Base-by-base conservation (phyloP, 2,797 vertebrate species). In the Harpagifer antarcticus region DNA sequence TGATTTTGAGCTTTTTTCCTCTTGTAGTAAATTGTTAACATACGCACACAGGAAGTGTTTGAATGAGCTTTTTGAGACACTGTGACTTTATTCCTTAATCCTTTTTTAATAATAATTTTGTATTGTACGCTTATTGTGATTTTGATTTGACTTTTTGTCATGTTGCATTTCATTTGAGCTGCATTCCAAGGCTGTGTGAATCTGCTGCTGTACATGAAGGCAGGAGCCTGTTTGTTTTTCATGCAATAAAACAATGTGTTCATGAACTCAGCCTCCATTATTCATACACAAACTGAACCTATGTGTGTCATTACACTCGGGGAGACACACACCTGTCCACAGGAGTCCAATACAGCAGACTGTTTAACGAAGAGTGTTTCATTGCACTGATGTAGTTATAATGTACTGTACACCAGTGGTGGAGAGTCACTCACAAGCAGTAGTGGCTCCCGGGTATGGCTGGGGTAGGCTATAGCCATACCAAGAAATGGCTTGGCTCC, bases 191-290 rank as follows among this genome's bases (percentile, higher is more conserved):
- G 49, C 67, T 70, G 56, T 60, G n/a, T 83, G 73, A 52, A 71
- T 68, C 45, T 40, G 67, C 60, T 59, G 43, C 48, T 76, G 19
- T 20, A 44, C 23, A 9, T 52, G 12, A 48, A 55, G 31, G 52
- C 33, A 65, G 13, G 69, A 49, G 17, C 37, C 44, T 15, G 40
- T 83, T 69, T 74, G 14, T 74, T 76, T 45, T 74, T 57, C 53
- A 79, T 82, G 76, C 72, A 87, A 86, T 89, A 88, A 91, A 86
- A 85, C 55, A 7, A 49, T 19, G 37, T 72, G 52, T 42, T 76
- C 72, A 64, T 61, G n/a, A 72, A 5, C 13, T 19, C 15, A 13
- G 45, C 27, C 9, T 7, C 50, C 45, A 11, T 78, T 61, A 15
- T 42, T 67, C 52, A 68, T 4, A 17, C 1, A 5, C 1, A 15